Evolutionary conservation across 1,140 invertebrate species (phyloP), one percentile per base, ranked within the genome.

Genomic region (Cyrtorhinus lividipennis): DNA sequence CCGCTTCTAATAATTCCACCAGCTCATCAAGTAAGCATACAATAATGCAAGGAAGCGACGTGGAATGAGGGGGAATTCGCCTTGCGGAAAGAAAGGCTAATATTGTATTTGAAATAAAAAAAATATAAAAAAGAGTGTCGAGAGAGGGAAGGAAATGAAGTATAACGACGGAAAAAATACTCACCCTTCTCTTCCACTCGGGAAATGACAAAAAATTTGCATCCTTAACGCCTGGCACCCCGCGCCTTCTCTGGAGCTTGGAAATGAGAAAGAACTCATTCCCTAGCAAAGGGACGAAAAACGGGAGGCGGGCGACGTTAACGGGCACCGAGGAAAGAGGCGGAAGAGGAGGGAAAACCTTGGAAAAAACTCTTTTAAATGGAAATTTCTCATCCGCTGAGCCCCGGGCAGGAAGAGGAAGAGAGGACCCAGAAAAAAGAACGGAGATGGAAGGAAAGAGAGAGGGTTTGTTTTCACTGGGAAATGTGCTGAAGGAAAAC

Each of bases 261-360:
- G 56, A 65, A 65, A 65, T 65, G 64, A 65, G 64, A 65, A 65
- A 62, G 64, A 62, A 62, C 60, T 62, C 64, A 65, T 65, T 63
- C 57, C 61, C 20, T 8, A 20, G 44, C 22, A 58, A 58, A 58
- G 25, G n/a, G n/a, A n/a, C n/a, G n/a, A 58, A 25, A 25, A 24
- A 53, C 10, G 12, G 12, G n/a, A n/a, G 48, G 48, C 48, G 48
- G 48, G 20, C 30, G 30, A 38, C 30, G n/a, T n/a, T n/a, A n/a
- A n/a, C n/a, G n/a, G n/a, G n/a, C n/a, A n/a, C n/a, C n/a, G n/a
- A n/a, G n/a, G 30, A 38, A 5, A 15, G 15, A 5, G 48, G 48
- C 8, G 48, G 48, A 53, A 22, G 48, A 20, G 48, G 5, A 53
- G 48, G 8, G 61, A 46, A 62, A 15, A 8, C 15, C 15, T 15